Percentiles rank a stretch among this genome's conserved stretches.
Conservation (phyloP, 1,140 invertebrate genomes). For the Ephestia elutella region DNA sequence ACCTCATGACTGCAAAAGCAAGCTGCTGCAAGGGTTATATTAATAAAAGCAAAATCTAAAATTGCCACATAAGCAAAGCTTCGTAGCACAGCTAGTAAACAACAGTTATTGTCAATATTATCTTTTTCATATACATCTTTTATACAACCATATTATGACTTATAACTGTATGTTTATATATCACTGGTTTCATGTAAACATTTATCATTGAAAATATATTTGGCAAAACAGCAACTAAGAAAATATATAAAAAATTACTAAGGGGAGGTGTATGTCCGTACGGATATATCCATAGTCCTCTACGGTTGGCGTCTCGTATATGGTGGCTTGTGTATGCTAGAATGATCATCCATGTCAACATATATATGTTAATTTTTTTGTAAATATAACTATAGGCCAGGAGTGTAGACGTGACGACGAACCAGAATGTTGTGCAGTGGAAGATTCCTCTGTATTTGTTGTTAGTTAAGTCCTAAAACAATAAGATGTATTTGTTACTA, state of each 20-base stretch:
- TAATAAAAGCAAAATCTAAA: too few relatives aligned
- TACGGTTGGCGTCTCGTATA: conserved; percentile 46
- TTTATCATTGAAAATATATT: conserved; percentile 31
- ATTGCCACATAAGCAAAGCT: too few relatives aligned
- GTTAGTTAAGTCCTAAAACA: conserved; percentile 50
- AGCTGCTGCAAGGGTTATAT: too few relatives aligned
- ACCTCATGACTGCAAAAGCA: too few relatives aligned
- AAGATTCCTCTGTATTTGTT: conserved; percentile 49
- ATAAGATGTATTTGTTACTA: conserved; percentile 12
- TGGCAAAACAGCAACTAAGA: conserved; percentile 32
- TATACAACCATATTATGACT: conserved; percentile 16
- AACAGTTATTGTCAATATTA: too few relatives aligned
- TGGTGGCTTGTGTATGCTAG: conserved; percentile 52
- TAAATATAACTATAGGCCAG: conserved; percentile 36
- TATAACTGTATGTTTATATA: conserved; percentile 27
- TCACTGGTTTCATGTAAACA: conserved; percentile 27
- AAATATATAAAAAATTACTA: conserved; percentile 39
- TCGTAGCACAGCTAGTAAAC: too few relatives aligned
- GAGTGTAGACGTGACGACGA: conserved; percentile 25
- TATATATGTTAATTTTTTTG: conserved; percentile 44
- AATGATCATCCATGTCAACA: conserved; percentile 41
- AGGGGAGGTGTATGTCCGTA: conserved; percentile 43
- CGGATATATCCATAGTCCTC: conserved; percentile 53
- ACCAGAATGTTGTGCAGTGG: conserved; percentile 53
- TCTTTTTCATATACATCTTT: not conserved